Evolutionary conservation across 1,140 invertebrate species (phyloP).

Genomic region (Lethrus apterus): DNA sequence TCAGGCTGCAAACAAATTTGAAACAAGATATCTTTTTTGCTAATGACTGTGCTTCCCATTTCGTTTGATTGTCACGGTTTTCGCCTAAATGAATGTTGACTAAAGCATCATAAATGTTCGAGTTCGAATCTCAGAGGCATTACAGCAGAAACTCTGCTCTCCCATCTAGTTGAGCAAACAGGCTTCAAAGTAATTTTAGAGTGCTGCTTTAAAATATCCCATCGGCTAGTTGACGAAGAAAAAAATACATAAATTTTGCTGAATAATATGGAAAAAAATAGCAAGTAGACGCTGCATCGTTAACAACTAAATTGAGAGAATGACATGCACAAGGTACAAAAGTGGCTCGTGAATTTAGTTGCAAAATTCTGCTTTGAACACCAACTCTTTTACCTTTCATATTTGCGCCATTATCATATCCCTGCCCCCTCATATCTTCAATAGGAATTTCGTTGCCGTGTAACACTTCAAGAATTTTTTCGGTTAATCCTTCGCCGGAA

Average conservation of each 20-base stretch:
- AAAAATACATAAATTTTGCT: slow-evolving; percentile 13
- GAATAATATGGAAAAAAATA: slow-evolving; percentile 9
- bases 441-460: slow-evolving; percentile 3
- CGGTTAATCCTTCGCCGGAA: slow-evolving; percentile 14
- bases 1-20: too few species aligned
- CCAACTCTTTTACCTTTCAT: slow-evolving; percentile 25
- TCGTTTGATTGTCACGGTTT: slow-evolving; percentile 13
- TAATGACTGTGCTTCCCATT: slow-evolving; percentile 15
- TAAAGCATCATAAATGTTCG: slow-evolving; percentile 19
- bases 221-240: slow-evolving; percentile 9
- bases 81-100: slow-evolving; percentile 12
- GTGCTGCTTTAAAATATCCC: slow-evolving; percentile 5
- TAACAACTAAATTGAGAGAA: slow-evolving; percentile 14
- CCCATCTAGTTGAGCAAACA: slow-evolving; percentile 20
- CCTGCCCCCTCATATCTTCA: slow-evolving; percentile 23
- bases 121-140: slow-evolving; percentile 17
- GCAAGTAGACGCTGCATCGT: background rate
- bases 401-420: slow-evolving; percentile 34
- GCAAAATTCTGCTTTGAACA: slow-evolving; percentile 12
- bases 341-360: slow-evolving; percentile 13
- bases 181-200: slow-evolving; percentile 21
- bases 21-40: too few species aligned
- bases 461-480: slow-evolving; percentile 16
- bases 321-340: slow-evolving; percentile 7
- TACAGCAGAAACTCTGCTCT: slow-evolving; percentile 20